These are phyloP conservation scores for Orthonyx spaldingii DNA, from an alignment of 2,113 vertebrate genomes.

Conservation along the genomic window DNA sequence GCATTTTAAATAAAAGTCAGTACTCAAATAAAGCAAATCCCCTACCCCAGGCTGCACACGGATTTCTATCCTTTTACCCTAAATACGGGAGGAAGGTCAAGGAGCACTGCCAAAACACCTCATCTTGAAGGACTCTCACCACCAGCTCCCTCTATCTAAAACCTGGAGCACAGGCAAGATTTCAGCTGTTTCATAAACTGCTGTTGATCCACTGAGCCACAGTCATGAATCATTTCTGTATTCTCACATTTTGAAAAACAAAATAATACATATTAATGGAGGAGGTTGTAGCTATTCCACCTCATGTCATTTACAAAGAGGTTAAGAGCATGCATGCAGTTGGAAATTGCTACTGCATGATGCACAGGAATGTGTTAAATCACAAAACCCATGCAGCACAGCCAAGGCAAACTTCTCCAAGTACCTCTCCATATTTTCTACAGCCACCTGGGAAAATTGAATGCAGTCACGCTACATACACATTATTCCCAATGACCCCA, in stretches of 20 bases:
- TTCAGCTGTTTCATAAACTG: neutral
- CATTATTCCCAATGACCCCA: neutral
- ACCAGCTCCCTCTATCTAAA: neutral
- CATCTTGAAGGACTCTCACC: neutral
- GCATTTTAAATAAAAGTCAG: neutral
- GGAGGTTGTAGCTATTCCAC: neutral
- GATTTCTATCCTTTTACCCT: neutral
- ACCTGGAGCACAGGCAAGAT: neutral
- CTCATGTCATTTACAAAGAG: neutral
- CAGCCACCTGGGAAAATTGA: neutral
- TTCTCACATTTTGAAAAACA: neutral
- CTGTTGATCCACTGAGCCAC: neutral
- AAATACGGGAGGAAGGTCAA: neutral
- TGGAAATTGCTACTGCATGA: neutral
- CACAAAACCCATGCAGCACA: neutral
- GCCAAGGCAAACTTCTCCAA: neutral
- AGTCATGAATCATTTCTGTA: neutral
- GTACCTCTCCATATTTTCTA: neutral
- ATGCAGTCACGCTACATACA: rapidly evolving
- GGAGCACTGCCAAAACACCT: neutral
- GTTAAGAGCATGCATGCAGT: neutral
- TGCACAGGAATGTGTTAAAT: rapidly evolving
- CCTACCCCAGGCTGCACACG: neutral
- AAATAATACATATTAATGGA: neutral
- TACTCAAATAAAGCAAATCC: neutral